Evolutionary conservation across 2,113 vertebrate genomes (phyloP).

Genomic region (Poeciliopsis retropinna): DNA sequence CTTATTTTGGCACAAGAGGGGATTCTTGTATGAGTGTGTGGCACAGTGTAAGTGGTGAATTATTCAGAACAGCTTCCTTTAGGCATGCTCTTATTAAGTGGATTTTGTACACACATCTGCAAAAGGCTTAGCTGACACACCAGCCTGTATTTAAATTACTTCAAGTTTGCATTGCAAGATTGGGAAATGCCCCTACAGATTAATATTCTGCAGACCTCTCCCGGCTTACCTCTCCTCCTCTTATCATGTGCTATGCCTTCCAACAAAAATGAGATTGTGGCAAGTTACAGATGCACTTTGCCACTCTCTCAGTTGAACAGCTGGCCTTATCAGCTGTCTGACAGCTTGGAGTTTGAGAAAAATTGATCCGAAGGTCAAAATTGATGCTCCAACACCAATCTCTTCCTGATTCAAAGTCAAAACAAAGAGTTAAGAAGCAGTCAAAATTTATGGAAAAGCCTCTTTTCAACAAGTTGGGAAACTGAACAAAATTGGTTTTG

Average conservation of each 20-base stretch:
- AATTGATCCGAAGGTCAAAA: slow-evolving; percentile 4
- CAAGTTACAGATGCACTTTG: neutral
- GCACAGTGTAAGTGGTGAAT: slow-evolving; percentile 69
- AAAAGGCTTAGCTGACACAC: slow-evolving; percentile 20
- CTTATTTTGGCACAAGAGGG: slow-evolving; percentile 62
- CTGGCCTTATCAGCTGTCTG: neutral
- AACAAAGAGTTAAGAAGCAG: slow-evolving; percentile 5
- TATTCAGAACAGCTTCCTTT: slow-evolving; percentile 70
- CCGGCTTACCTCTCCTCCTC: slow-evolving; percentile 6
- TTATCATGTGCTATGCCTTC: slow-evolving; percentile 5
- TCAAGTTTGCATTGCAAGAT: slow-evolving; percentile 13
- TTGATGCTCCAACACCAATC: slow-evolving; percentile 37
- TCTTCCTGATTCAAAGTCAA: neutral
- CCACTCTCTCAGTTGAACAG: slow-evolving; percentile 17
- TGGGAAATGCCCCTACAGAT: slow-evolving; percentile 20
- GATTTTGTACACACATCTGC: slow-evolving; percentile 32
- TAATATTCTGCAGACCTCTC: slow-evolving; percentile 28
- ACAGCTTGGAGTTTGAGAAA: slow-evolving; percentile 13
- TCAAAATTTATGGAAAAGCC: neutral
- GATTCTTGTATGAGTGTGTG: slow-evolving; percentile 57
- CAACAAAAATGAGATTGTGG: slow-evolving; percentile 17
- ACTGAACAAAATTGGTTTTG: neutral
- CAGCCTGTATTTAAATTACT: slow-evolving; percentile 22
- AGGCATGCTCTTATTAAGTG: slow-evolving; percentile 40
- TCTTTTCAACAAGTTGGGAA: neutral